Evolutionary conservation across 2,113 vertebrate genomes (phyloP).

Genomic region (Silurus glanis): DNA sequence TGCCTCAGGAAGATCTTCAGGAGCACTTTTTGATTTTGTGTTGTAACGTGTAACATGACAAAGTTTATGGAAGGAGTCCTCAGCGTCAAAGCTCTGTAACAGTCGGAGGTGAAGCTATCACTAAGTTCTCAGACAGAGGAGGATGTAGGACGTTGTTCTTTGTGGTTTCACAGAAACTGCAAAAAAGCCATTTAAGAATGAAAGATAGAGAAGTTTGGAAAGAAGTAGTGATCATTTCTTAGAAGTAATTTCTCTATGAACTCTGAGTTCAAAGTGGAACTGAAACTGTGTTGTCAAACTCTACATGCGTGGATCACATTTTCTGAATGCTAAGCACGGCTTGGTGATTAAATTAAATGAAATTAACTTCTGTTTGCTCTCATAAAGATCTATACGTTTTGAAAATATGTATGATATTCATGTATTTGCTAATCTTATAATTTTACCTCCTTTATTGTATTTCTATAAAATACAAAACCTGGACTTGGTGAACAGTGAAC

Average conservation of each 20-base stretch:
- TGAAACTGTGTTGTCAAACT: background rate
- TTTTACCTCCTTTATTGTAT: background rate
- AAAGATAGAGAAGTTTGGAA: background rate
- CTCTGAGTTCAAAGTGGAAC: background rate
- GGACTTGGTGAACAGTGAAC: background rate
- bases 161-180: no score
- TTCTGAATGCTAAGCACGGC: no score
- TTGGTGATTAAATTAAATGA: background rate
- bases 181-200: background rate
- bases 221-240: background rate
- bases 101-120: background rate
- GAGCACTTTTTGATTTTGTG: background rate
- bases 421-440: background rate
- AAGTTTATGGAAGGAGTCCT: background rate
- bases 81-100: background rate
- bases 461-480: background rate
- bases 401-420: background rate
- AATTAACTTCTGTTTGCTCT: background rate
- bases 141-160: background rate
- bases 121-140: background rate
- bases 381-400: background rate
- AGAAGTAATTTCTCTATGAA: background rate
- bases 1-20: background rate
- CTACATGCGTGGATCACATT: background rate
- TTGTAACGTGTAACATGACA: background rate